phyloP scores from a whole-genome alignment of 2,888 invertebrate genomes.

The Tipula helvola region DNA sequence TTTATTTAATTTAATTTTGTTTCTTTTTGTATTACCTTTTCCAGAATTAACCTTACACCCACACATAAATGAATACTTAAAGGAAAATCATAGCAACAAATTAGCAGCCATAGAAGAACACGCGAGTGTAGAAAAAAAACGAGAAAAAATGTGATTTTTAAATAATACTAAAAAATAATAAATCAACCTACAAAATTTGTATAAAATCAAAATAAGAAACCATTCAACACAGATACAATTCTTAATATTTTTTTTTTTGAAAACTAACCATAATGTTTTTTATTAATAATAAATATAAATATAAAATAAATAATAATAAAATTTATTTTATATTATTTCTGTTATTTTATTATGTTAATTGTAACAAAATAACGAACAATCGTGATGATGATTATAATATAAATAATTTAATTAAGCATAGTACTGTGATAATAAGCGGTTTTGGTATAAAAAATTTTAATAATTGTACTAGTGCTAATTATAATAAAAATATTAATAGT shows the following conservation, averaged over 20 bases:
- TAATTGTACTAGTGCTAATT: neutral
- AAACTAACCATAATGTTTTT: neutral
- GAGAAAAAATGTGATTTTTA: neutral
- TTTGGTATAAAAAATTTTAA: neutral
- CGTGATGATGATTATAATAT: neutral
- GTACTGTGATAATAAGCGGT: conserved; percentile 9
- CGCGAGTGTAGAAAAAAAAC: neutral
- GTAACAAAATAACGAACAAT: conserved; percentile 9
- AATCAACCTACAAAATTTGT: neutral
- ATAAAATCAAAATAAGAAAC: neutral
- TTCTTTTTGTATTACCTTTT: neutral
- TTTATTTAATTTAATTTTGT: neutral
- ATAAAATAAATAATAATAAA: neutral
- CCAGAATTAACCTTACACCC: neutral
- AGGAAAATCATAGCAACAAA: neutral
- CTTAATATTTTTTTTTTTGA: no score
- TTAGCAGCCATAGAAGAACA: neutral
- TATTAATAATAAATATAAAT: neutral
- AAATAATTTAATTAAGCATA: neutral
- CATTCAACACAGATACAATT: neutral
- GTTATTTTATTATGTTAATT: conserved; percentile 6
- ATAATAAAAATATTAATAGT: neutral
- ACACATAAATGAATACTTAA: neutral
- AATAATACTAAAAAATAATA: neutral
- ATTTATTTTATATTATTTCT: conserved; percentile 4